Base-by-base conservation (phyloP, 2,888 invertebrate genomes). In the Agrotis segetum region DNA sequence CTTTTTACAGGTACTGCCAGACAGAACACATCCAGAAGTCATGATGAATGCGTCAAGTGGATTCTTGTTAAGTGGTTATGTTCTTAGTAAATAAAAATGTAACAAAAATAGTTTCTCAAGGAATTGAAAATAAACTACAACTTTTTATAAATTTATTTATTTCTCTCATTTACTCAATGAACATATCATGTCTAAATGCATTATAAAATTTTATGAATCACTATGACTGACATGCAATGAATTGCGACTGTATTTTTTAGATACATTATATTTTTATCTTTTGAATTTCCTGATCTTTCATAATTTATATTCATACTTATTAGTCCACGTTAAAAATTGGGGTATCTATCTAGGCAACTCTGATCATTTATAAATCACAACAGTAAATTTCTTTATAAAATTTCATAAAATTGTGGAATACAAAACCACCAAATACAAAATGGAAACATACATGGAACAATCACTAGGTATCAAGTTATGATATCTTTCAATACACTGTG, bases 21-120 rank as follows among this genome's bases (percentile, higher is more conserved):
- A 98, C 81, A 97, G 99, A 91, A 99, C 99, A 21, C 99, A 99
- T 96, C 99, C 99, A 1, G 98, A 98, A 90, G 99, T 99, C 49
- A 97, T 97, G 86, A 99, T 99, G 98, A 98, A 97, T 90, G 98
- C 97, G 59, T 97, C 97, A 73, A 98, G 99, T 88, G 99, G 99
- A 1, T 99, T 98, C 93, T 94, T 99, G 76, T 95, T 99, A 81
- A 97, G 98, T 79, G 99, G 98, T 73, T 97, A 96, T 90, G 94
- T 91, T 89, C 93, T 94, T 86, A 96, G 90, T 87, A 96, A 91
- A 89, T 97, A 88, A 89, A 50, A 72, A 47, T 66, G 49, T 64
- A 24, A 49, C 65, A 53, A 50, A 62, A 24, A 49, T 47, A 46
- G 82, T 69, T 49, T 29, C 13, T 66, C 6, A 59, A 34, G 17